Percentiles rank a stretch among this genome's conserved stretches.
Conservation (phyloP, 1,140 invertebrate species). For the Elymnias hypermnestra region DNA sequence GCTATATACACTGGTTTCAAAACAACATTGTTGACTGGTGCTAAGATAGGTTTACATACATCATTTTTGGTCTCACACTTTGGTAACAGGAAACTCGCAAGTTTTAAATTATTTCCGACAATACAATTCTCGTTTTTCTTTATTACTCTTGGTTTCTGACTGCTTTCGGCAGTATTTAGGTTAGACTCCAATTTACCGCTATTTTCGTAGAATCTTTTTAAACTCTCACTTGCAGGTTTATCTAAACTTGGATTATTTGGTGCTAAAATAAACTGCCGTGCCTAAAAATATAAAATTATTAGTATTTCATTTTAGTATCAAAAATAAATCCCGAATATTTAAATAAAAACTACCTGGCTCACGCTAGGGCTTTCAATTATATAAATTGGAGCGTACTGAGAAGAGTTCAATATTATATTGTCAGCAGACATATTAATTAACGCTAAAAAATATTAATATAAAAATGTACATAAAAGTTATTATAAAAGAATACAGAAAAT, state of each 20-base stretch:
- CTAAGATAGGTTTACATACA: slow-evolving; percentile 32
- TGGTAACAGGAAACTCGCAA: slow-evolving; percentile 57
- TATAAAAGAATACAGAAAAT: slow-evolving; percentile 8
- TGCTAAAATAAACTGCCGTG: slow-evolving; percentile 45
- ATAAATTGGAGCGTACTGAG: slow-evolving; percentile 64
- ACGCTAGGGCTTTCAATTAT: slow-evolving; percentile 52
- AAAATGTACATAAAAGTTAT: slow-evolving; percentile 18
- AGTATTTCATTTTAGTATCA: neutral
- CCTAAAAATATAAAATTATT: slow-evolving; percentile 38
- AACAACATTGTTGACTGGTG: slow-evolving; percentile 39
- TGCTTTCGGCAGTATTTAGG: slow-evolving; percentile 29
- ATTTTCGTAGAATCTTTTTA: slow-evolving; percentile 68
- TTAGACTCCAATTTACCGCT: slow-evolving; percentile 64
- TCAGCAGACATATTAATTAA: slow-evolving; percentile 43
- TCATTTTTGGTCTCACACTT: slow-evolving; percentile 35
- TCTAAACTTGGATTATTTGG: slow-evolving; percentile 31
- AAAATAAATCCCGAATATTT: too few relatives aligned
- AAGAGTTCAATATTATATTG: slow-evolving; percentile 50
- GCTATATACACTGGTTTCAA: slow-evolving; percentile 41
- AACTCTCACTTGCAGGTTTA: slow-evolving; percentile 51
- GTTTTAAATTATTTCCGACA: slow-evolving; percentile 56
- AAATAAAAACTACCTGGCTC: slow-evolving; percentile 45
- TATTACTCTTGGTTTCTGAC: slow-evolving; percentile 35
- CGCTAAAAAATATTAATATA: slow-evolving; percentile 25
- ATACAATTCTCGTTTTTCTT: slow-evolving; percentile 39